These are phyloP conservation scores for Halictus quadricinctus DNA, from an alignment of 2,888 invertebrate genomes.

Conservation along the genomic window DNA sequence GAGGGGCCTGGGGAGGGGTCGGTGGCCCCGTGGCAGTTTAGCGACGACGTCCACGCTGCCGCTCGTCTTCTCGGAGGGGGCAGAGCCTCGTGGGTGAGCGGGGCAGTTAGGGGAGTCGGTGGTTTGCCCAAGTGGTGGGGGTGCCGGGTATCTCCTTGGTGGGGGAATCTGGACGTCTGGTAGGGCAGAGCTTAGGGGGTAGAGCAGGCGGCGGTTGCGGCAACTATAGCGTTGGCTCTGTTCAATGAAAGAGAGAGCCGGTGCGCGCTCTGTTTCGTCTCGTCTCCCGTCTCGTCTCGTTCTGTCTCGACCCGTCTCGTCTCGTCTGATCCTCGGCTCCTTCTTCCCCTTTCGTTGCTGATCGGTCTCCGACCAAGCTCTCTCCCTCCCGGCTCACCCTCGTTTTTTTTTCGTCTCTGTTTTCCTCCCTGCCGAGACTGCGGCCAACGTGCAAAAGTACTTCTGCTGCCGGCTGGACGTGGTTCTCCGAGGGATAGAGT, in stretches of 20 bases:
- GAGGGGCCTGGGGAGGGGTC: conserved; percentile 76
- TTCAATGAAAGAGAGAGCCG: conserved; percentile 9
- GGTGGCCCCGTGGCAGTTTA: conserved; percentile 76
- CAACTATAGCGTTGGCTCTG: not conserved
- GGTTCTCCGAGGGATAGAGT: conserved; percentile 42
- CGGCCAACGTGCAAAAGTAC: conserved; percentile 47
- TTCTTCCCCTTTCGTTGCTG: not conserved
- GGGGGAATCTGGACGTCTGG: conserved; percentile 3
- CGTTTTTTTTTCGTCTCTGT: conserved; percentile 21
- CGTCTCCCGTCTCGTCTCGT: conserved; percentile 34
- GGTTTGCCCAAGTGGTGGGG: conserved; percentile 2
- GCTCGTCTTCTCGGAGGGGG: conserved; percentile 49
- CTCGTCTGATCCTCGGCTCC: conserved; percentile 19
- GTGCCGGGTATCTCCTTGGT: not conserved
- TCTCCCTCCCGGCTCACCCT: conserved; percentile 14
- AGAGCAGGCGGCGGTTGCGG: not conserved
- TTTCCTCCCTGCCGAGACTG: conserved; percentile 15
- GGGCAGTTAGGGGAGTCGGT: conserved; percentile 30
- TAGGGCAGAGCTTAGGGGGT: conserved; percentile 39
- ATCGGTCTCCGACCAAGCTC: not conserved
- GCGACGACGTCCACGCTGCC: conserved; percentile 68
- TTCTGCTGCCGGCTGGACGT: conserved; percentile 31
- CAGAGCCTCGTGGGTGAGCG: conserved; percentile 60
- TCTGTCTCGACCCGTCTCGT: not conserved
- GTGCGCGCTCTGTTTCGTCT: conserved; percentile 33